Evolutionary conservation across 2,888 invertebrate genomes (phyloP).

Genomic region (Unio delphinus): DNA sequence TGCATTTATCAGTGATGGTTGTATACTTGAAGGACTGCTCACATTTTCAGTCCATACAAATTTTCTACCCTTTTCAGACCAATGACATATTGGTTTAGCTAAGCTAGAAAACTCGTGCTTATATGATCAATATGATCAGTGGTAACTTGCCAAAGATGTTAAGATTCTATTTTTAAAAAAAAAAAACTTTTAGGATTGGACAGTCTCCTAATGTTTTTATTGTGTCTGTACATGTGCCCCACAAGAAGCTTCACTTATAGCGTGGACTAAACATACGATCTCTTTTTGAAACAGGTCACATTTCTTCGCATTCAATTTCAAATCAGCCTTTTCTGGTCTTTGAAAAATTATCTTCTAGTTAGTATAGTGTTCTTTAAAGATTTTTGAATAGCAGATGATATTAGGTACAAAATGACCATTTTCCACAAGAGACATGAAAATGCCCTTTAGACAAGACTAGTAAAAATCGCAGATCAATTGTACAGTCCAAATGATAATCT

Average conservation of each 20-base stretch:
- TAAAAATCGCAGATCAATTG: conserved; percentile 20
- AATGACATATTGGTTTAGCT: no score
- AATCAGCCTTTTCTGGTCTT: neutral
- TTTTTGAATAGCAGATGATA: conserved; percentile 19
- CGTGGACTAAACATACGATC: conserved; percentile 11
- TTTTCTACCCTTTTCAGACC: no score
- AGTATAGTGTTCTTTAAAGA: conserved; percentile 13
- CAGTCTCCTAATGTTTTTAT: neutral
- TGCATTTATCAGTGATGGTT: no score
- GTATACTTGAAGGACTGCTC: no score
- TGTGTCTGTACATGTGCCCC: conserved; percentile 4
- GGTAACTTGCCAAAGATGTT: no score
- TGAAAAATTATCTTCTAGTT: conserved; percentile 2
- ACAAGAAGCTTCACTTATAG: conserved; percentile 10
- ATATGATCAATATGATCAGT: no score
- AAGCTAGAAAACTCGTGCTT: no score
- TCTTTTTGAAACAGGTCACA: conserved; percentile 6
- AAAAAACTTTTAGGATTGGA: neutral
- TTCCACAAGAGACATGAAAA: conserved; percentile 19
- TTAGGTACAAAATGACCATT: conserved; percentile 19
- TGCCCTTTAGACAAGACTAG: conserved; percentile 17
- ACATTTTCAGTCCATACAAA: no score
- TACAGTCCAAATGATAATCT: conserved; percentile 26
- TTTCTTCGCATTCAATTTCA: neutral
- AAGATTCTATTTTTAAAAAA: no score